Percentiles rank a stretch among this genome's conserved stretches.
Evolutionary conservation across 2,797 vertebrate species (phyloP).

Genomic region (Coccyzus lansbergi): DNA sequence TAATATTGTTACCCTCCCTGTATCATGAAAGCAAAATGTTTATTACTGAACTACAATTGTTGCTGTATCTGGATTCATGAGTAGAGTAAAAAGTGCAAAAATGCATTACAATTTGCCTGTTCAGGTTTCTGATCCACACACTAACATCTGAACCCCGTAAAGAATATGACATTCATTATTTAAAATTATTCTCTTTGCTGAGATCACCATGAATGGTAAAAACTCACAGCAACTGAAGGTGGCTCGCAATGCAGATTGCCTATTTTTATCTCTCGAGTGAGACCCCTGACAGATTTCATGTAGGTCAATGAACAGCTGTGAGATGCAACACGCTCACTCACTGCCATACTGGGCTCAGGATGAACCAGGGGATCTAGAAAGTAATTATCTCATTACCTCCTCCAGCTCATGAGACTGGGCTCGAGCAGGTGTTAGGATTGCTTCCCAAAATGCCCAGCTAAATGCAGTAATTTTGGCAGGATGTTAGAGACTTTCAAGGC

Average conservation of each 20-base stretch:
- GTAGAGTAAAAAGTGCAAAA: not conserved
- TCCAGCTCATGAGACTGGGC: not conserved
- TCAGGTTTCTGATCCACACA: not conserved
- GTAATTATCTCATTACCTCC: constrained; percentile 48
- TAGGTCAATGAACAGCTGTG: constrained; percentile 62
- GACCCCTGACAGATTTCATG: constrained; percentile 60
- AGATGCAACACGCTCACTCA: constrained; percentile 13
- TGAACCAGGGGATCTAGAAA: not conserved
- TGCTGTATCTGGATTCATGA: not conserved
- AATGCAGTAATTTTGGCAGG: constrained; percentile 7
- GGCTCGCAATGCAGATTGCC: constrained; percentile 47
- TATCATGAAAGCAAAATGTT: not conserved
- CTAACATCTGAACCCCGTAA: not conserved
- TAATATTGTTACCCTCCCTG: not conserved
- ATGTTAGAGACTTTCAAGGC: not conserved
- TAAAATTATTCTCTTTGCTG: constrained; percentile 7
- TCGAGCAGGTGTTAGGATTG: constrained; percentile 38
- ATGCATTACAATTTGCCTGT: not conserved
- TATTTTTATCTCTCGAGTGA: constrained; percentile 63
- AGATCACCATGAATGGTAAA: constrained; percentile 64
- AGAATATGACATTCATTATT: not conserved
- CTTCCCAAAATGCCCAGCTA: constrained; percentile 25
- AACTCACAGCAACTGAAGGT: constrained; percentile 39
- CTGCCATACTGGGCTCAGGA: constrained; percentile 26
- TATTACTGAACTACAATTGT: not conserved